Base-by-base conservation (phyloP, 1,140 invertebrate genomes). In the Littorina saxatilis region DNA sequence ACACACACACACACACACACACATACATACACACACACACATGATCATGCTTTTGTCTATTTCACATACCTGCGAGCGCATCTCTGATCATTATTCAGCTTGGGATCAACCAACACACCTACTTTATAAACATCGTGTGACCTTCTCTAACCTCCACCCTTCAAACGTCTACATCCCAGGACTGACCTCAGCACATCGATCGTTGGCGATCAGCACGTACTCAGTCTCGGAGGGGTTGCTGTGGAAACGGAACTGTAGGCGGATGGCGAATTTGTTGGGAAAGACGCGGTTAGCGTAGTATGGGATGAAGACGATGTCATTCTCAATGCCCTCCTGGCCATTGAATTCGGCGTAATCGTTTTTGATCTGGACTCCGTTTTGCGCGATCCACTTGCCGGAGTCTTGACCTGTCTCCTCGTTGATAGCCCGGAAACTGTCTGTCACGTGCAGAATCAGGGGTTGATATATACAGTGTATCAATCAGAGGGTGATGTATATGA, bases 271-370 rank as follows among this genome's bases (percentile, higher is more conserved):
- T 17, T 43, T 40, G 4, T 43, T n/a, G 17, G 70, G 70, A 7
- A 39, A 73, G 0, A 15, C 2, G 37, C 39, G 35, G 37, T 40
- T 73, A 39, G 23, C 39, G 39, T 43, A 73, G 70, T 73, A 73
- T 1, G 70, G 70, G 37, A 73, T 73, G 70, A 37, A 73, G 70
- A 43, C 17, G 17, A 73, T 43, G 70, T 43, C 40, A 39, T n/a
- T 43, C 5, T 4, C 7, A 20, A 13, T 15, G 39, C 70, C 70
- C 15, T n/a, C 23, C 13, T 32, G 39, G 37, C 70, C 70, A 23
- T 29, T 37, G 11, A 73, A 43, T 9, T 11, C n/a, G 23, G 70
- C 40, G 37, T n/a, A 40, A 23, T 5, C 29, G 37, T 27, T 68
- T n/a, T 29, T 32, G 1, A 29, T 17, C 2, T 17, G 5, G 7